A percentile compares a stretch with the other conserved stretches of the same genome.
Evolutionary conservation across 2,797 vertebrate genomes (phyloP).

Genomic region (Scarus forsteni): DNA sequence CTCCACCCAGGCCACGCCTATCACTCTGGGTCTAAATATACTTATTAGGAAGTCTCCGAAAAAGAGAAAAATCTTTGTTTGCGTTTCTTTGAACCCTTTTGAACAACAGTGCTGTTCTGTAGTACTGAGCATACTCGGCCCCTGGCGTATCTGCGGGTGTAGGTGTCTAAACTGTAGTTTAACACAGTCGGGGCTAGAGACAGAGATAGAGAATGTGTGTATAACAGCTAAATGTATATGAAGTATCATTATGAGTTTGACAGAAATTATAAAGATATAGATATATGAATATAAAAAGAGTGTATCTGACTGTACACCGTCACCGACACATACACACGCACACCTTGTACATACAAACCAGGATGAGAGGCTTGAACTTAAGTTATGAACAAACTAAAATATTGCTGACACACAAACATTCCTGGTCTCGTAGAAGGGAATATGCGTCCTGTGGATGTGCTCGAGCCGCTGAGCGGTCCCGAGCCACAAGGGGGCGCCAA

Average conservation of each 20-base stretch:
- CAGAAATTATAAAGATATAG: slow-evolving; percentile 82
- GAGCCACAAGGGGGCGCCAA: slow-evolving; percentile 73
- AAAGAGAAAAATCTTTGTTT: slow-evolving; percentile 74
- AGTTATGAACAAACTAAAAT: slow-evolving; percentile 66
- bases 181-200: slow-evolving; percentile 85
- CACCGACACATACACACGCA: slow-evolving; percentile 68
- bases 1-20: slow-evolving; percentile 88
- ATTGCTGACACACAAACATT: slow-evolving; percentile 81
- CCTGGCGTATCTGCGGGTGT: slow-evolving; percentile 84
- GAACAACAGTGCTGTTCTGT: slow-evolving; percentile 81
- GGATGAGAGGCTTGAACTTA: slow-evolving; percentile 66
- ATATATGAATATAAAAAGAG: slow-evolving; percentile 82
- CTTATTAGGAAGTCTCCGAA: slow-evolving; percentile 83
- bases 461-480: slow-evolving; percentile 82
- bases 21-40: slow-evolving; percentile 91
- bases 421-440: slow-evolving; percentile 80
- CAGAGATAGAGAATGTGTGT: slow-evolving; percentile 84
- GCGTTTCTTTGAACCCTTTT: slow-evolving; percentile 72
- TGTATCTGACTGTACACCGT: slow-evolving; percentile 80
- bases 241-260: slow-evolving; percentile 83
- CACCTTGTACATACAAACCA: slow-evolving; percentile 90
- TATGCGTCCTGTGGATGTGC: slow-evolving; percentile 64
- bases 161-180: slow-evolving; percentile 89
- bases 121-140: slow-evolving; percentile 78
- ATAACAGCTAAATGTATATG: slow-evolving; percentile 87